Conservation (phyloP, 2,797 vertebrate genomes). For the Moxostoma hubbsi region DNA sequence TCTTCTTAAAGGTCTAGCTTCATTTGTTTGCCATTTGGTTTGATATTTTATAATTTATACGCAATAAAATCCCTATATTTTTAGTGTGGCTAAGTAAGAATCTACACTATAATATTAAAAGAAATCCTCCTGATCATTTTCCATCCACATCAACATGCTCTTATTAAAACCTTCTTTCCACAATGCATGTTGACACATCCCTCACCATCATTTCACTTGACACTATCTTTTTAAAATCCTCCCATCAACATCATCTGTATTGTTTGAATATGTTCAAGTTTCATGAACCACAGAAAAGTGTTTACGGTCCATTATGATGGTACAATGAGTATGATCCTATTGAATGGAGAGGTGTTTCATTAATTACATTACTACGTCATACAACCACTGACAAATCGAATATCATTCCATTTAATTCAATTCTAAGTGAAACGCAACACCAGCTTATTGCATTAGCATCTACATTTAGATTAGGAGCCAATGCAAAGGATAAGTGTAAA, state of each 20-base stretch:
- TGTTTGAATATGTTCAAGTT: conserved; percentile 2
- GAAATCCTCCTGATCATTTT: background rate
- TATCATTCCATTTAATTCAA: conserved; percentile 8
- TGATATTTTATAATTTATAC: background rate
- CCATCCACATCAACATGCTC: background rate
- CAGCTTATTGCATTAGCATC: background rate
- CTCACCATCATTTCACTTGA: background rate
- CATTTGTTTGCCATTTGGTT: too few relatives aligned
- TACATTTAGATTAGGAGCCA: background rate
- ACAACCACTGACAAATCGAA: background rate
- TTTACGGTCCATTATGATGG: background rate
- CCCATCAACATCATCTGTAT: background rate
- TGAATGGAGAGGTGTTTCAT: background rate
- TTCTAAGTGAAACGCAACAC: conserved; percentile 8
- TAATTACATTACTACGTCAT: conserved; percentile 1
- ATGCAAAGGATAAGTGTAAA: conserved; percentile 1
- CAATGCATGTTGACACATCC: background rate
- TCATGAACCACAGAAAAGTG: background rate
- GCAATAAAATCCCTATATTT: background rate
- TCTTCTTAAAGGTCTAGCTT: too few relatives aligned
- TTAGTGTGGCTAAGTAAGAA: background rate
- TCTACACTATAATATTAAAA: background rate
- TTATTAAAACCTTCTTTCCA: background rate
- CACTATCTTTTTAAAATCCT: background rate
- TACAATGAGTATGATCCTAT: background rate